Percentiles rank a stretch among this genome's conserved stretches.
Evolutionary conservation across 2,797 vertebrate genomes (phyloP).

Genomic region (Enteromius fasciolatus): DNA sequence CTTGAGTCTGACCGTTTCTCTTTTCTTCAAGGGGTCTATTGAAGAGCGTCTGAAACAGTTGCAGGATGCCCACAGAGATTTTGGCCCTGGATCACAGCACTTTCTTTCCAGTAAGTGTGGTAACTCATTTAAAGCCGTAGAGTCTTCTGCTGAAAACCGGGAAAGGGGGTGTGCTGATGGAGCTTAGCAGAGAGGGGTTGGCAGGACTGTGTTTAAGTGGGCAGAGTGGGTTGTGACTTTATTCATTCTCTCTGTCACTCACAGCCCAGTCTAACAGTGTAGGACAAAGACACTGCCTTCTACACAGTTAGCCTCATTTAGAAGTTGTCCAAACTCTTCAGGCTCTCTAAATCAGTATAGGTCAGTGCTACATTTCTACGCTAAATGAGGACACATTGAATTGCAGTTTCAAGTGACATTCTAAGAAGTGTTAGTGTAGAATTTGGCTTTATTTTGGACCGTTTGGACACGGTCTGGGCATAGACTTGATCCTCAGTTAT

Average conservation of each 20-base stretch:
- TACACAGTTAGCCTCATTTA: neutral
- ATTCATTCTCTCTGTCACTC: slow-evolving; percentile 16
- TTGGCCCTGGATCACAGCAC: slow-evolving; percentile 96
- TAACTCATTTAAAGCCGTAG: slow-evolving; percentile 28
- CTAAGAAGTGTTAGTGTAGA: neutral
- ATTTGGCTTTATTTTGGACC: neutral
- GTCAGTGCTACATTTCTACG: neutral
- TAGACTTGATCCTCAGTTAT: neutral
- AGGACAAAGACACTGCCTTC: neutral
- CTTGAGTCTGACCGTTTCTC: slow-evolving; percentile 9
- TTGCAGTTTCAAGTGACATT: neutral
- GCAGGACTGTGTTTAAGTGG: slow-evolving; percentile 8
- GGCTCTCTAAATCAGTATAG: neutral
- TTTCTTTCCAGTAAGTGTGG: slow-evolving; percentile 92
- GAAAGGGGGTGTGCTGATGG: neutral
- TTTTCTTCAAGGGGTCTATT: slow-evolving; percentile 82
- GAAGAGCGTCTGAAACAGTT: slow-evolving; percentile 95
- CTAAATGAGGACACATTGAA: neutral
- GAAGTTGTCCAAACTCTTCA: slow-evolving; percentile 1
- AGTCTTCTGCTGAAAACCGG: neutral
- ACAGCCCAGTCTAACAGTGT: neutral
- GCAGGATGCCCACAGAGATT: slow-evolving; percentile 96
- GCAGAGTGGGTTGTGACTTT: neutral
- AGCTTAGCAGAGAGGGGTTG: neutral
- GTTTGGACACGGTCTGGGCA: no score